phyloP scores from a whole-genome alignment of 2,888 invertebrate genomes.

The Patella pellucida region DNA sequence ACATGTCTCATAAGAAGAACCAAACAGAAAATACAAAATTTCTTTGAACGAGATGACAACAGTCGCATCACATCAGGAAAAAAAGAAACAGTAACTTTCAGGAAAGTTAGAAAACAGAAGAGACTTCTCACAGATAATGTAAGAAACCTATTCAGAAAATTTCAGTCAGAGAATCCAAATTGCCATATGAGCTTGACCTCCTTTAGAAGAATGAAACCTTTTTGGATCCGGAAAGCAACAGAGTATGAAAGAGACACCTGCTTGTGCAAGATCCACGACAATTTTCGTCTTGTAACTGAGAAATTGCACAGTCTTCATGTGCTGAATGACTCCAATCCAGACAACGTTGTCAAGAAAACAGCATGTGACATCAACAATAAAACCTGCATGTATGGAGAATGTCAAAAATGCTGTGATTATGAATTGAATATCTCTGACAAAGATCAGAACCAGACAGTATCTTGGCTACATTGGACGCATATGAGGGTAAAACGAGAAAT shows the following conservation, averaged over 20 bases:
- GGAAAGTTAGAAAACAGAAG: conserved; percentile 29
- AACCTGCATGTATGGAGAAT: too few relatives aligned
- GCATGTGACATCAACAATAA: too few relatives aligned
- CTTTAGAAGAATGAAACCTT: conserved; percentile 32
- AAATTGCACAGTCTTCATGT: conserved; percentile 18
- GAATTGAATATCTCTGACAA: neutral
- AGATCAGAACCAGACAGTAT: conserved; percentile 24
- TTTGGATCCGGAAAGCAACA: conserved; percentile 28
- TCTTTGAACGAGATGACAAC: conserved; percentile 33
- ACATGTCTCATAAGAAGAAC: neutral
- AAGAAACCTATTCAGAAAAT: conserved; percentile 30
- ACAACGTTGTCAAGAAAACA: neutral
- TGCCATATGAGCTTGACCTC: conserved; percentile 21
- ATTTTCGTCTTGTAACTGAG: conserved; percentile 26
- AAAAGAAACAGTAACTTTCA: conserved; percentile 24
- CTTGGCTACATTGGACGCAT: conserved; percentile 25
- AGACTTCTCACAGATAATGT: conserved; percentile 27
- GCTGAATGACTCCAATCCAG: neutral
- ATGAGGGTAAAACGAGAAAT: conserved; percentile 26
- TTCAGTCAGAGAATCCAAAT: conserved; percentile 20
- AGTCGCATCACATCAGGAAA: conserved; percentile 29
- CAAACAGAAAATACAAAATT: conserved; percentile 20
- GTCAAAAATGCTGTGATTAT: conserved; percentile 18
- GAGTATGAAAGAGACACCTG: conserved; percentile 33
- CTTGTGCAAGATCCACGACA: conserved; percentile 36